Base-by-base conservation (phyloP, 2,113 vertebrate species). In the Vulpes ferrilata region DNA sequence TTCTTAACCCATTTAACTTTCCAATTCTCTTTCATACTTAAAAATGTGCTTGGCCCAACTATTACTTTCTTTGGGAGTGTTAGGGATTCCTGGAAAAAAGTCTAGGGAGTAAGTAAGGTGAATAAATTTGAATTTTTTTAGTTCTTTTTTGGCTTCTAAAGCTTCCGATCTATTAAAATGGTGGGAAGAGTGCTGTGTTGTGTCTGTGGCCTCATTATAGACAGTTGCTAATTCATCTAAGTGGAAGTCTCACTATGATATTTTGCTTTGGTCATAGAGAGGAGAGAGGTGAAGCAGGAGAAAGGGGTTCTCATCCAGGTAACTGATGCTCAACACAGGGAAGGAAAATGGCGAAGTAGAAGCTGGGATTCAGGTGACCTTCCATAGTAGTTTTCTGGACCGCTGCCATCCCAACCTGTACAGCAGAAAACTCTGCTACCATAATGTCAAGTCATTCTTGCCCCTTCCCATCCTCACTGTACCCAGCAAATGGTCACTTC, bases 11-110 rank as follows among this genome's bases (percentile, higher is more conserved):
- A 32, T 76, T 93, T 92, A 88, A 43, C 51, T 81, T 78, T 67
- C 23, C 38, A 48, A 81, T 74, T 91, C 25, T 80, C 67, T 76
- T 65, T 93, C 5, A 17, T 78, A 64, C 30, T 65, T 93, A 71
- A 15, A 48, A 80, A 85, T 76, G 65, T 80, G 57, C 11, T 94
- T 59, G 65, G 67, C 23, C 19, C 35, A 81, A 27, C 2, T 11
- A 12, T 30, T 65, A 1, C 32, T 87, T 86, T 76, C 51, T 78
- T 65, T 51, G 60, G 25, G 25, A 73, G 9, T 25, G 9, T 62
- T 53, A 16, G 32, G 22, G 87, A 71, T 93, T 83, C 38, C 78
- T 94, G 51, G 30, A 69, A 89, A 91, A 91, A n/a, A 22, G 32
- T 51, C 65, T 65, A 69, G 43, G 38, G 57, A 90, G 4, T 64